phyloP scores from a whole-genome alignment of 92 coral and sea anemone species.

The Epizoanthus fatuus region DNA sequence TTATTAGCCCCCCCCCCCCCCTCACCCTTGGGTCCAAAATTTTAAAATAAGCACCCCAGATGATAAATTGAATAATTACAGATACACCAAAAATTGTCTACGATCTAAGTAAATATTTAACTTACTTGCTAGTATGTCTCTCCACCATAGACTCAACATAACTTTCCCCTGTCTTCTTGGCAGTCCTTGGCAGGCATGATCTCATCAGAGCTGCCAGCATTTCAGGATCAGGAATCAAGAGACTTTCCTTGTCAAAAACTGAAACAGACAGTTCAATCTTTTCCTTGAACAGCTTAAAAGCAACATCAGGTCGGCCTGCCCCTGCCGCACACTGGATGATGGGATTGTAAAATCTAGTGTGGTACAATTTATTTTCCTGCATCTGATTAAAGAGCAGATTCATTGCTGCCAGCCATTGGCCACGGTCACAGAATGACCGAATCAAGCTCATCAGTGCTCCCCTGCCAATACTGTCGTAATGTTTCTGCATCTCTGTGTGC shows the following conservation, averaged over 20 bases:
- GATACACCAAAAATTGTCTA: too few relatives aligned
- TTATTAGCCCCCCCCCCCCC: too few relatives aligned
- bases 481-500: conserved; percentile 60
- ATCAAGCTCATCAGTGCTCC: conserved; percentile 87
- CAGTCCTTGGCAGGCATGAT: conserved; percentile 39
- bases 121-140: background rate
- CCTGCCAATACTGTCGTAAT: conserved; percentile 72
- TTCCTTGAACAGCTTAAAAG: conserved; percentile 88
- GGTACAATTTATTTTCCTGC: conserved; percentile 62
- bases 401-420: conserved; percentile 71
- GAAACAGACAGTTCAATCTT: conserved; percentile 67
- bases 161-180: background rate
- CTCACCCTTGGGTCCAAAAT: background rate
- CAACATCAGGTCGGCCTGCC: conserved; percentile 61
- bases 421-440: conserved; percentile 85
- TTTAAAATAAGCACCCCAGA: background rate
- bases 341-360: conserved; percentile 82
- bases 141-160: background rate
- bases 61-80: background rate
- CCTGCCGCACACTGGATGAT: conserved; percentile 81
- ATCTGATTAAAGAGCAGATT: conserved; percentile 55
- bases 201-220: conserved; percentile 84
- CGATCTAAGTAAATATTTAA: too few relatives aligned
- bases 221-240: conserved; percentile 63
- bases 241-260: conserved; percentile 53